Evolutionary conservation across 64 coral and sea anemone species (phyloP), one percentile per base, ranked within the genome.

Genomic region (Montipora efflorescens): DNA sequence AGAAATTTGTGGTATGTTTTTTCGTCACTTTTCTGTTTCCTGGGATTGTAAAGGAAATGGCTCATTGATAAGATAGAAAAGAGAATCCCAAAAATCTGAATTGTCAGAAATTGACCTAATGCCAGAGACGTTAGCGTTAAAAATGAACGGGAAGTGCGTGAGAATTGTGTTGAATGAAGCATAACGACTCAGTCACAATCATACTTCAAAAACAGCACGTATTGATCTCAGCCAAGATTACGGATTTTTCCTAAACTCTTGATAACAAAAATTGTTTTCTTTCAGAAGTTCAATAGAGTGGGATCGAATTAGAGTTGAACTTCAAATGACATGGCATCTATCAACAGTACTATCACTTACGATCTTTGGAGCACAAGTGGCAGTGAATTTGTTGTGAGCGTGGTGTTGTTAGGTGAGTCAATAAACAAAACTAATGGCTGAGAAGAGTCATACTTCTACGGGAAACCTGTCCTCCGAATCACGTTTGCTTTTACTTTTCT

Each of bases 381-480:
- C 5, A 21, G 48, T 44, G 87, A 89, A 76, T 89, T 89, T n/a
- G 28, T 89, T 51, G 75, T 52, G 21, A 49, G 74, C 10, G 16
- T 89, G 16, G 48, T 89, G 13, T 76, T 75, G 48, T 23, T 89
- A 58, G 87, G 87, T 89, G 77, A 78, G 87, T 77, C 8, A 23
- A 5, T 5, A 36, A 36, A 36, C 36, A 36, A 36, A 36, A 36
- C 36, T 36, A 36, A 36, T 14, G 62, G 62, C 7, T 3, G 68
- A 7, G 5, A 5, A 4, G 5, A n/a, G 0, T 71, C 68, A 23
- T 71, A 2, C 1, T 71, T 68, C 64, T 2, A 36, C 64, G 64
- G 4, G 16, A 5, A 68, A 18, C 13, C 18, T n/a, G 18, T 68
- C 14, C 4, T 16, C 18, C 4, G 14, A 2, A 68, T 57, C 53